Evolutionary conservation across 2,888 invertebrate species (phyloP).

Genomic region (Taphrorychus bicolor): DNA sequence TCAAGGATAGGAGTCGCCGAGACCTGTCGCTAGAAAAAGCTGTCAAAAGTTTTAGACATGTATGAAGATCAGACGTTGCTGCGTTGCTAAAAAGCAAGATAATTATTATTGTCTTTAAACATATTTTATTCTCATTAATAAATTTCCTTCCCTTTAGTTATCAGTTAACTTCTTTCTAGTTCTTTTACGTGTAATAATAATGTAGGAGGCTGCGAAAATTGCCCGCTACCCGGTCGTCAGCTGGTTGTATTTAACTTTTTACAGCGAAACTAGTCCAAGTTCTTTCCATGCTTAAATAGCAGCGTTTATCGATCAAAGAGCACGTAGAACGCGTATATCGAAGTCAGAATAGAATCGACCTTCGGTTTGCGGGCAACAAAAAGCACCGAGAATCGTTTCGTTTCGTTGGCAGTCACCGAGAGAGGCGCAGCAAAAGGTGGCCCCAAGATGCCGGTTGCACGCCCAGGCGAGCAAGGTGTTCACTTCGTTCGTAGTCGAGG

Average conservation of each 20-base stretch:
- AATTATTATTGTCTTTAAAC: no score
- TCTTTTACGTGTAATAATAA: no score
- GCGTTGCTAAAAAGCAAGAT: no score
- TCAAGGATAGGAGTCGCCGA: no score
- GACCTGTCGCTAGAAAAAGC: no score
- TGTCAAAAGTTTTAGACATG: no score
- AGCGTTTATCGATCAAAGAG: not conserved
- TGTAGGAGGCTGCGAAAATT: not conserved
- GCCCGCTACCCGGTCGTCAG: not conserved
- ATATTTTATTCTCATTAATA: no score
- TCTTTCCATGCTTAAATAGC: not conserved
- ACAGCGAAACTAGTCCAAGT: not conserved
- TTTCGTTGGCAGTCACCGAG: conserved; percentile 3
- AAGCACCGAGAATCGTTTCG: conserved; percentile 12
- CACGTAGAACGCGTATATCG: conserved; percentile 1
- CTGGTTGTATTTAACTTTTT: not conserved
- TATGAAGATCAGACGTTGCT: no score
- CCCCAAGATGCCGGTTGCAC: conserved; percentile 23
- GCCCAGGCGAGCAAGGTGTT: conserved; percentile 36
- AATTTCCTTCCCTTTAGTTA: no score
- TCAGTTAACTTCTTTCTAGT: no score
- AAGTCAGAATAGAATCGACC: conserved; percentile 19
- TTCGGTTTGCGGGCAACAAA: conserved; percentile 19
- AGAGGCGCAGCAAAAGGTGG: conserved; percentile 21
- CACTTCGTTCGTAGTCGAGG: conserved; percentile 8